Evolutionary conservation across 2,797 vertebrate species (phyloP).

Genomic region (Parotocinclus haroldoi): DNA sequence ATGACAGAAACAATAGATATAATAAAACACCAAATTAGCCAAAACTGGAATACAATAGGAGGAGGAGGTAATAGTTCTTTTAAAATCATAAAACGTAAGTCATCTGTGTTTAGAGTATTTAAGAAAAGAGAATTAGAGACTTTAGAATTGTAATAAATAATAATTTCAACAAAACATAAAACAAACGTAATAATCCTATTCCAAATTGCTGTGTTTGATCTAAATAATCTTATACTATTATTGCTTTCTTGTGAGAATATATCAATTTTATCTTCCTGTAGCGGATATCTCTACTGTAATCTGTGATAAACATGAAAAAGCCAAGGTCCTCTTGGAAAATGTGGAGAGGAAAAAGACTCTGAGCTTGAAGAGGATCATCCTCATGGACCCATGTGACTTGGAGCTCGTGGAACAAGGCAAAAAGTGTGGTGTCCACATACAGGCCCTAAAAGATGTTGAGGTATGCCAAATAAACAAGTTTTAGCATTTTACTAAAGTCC

Average conservation of each 20-base stretch:
- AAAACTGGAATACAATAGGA: no score
- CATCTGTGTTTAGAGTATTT: no score
- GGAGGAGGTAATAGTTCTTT: no score
- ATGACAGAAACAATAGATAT: no score
- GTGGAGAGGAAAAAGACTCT: constrained; percentile 84
- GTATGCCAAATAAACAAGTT: constrained; percentile 55
- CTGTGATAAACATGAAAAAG: constrained; percentile 91
- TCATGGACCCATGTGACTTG: constrained; percentile 86
- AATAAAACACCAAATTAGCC: no score
- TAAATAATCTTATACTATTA: neutral
- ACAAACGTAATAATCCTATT: no score
- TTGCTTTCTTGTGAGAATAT: neutral
- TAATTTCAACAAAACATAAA: no score
- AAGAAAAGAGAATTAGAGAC: no score
- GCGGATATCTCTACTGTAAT: constrained; percentile 93
- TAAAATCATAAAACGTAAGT: no score
- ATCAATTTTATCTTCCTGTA: constrained; percentile 54
- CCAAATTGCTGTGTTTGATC: no score
- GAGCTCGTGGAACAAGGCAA: constrained; percentile 74
- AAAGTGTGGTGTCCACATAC: constrained; percentile 79
- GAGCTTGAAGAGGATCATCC: constrained; percentile 80
- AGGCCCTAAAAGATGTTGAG: constrained; percentile 85
- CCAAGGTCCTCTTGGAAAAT: constrained; percentile 81
- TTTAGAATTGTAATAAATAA: no score
- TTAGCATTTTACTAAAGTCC: neutral